Evolutionary conservation across 2,888 invertebrate species (phyloP), one percentile per base, ranked within the genome.

Genomic region (Pogonocherus hispidulus): DNA sequence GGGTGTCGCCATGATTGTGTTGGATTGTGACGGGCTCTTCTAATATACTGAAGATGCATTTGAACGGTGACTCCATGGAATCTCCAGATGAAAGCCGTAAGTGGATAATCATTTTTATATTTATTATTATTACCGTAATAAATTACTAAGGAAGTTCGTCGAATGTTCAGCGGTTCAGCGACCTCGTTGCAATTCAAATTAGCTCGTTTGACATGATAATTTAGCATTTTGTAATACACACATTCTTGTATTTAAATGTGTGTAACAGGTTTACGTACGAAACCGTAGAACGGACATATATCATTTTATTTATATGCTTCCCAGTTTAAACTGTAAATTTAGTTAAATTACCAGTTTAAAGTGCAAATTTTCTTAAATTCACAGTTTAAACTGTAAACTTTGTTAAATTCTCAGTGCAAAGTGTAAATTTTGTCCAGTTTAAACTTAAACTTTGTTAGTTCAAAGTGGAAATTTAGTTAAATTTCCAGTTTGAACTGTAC

Each of bases 21-120:
- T 37, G 20, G 20, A n/a, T 37, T 37, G 20, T 27, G 47, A 8
- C 19, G 6, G 16, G 14, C 32, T n/a, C 23, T 49, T 46, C n/a
- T 65, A 46, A 65, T 37, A 49, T 51, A 41, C 27, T 44, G 16
- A 79, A 73, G 47, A 83, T 84, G 84, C 84, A 83, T 75, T 78
- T 84, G 71, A 83, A 83, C 78, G 83, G 84, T 66, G 81, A 84
- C 74, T 82, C 82, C 75, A 80, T 82, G 81, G 83, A 83, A 73
- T 80, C 82, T 72, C 79, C 83, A 71, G 82, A 82, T 69, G 84
- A 84, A 79, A 83, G 80, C 66, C 81, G 84, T 84, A 78, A 84
- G 84, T 81, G n/a, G 14, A 41, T 6, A 11, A 5, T 3, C 3
- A 37, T 46, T 47, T 47, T 47, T 47, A 5, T 44, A 44, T 44